Conservation (phyloP, 2,888 invertebrate genomes). For the Sinohyriopsis cumingii region DNA sequence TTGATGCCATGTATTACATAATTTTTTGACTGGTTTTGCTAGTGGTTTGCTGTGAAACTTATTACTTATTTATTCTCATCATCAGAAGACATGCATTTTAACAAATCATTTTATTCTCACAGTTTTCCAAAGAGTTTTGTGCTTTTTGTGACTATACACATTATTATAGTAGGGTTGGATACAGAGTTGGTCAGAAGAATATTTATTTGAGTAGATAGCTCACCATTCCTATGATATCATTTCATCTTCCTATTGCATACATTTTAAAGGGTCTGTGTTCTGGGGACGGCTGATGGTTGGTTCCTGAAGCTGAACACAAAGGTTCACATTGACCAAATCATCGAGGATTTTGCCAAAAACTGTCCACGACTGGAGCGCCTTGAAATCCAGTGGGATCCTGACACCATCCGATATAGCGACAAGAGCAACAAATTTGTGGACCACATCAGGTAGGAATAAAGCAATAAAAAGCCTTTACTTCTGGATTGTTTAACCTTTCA, state of each 20-base stretch:
- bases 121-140: too few species aligned
- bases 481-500: background rate
- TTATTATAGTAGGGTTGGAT: too few species aligned
- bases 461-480: background rate
- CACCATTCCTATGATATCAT: background rate
- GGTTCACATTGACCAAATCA: conserved; percentile 91
- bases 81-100: too few species aligned
- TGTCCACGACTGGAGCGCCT: conserved; percentile 91
- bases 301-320: conserved; percentile 91
- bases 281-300: conserved; percentile 97
- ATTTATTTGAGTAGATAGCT: background rate
- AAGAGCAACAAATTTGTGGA: conserved; percentile 99
- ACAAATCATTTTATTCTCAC: too few species aligned
- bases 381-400: conserved; percentile 98
- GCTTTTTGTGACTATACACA: too few species aligned
- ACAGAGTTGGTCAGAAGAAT: too few species aligned
- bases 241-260: background rate
- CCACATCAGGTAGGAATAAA: conserved; percentile 80
- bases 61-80: too few species aligned
- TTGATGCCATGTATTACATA: too few species aligned
- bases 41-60: too few species aligned
- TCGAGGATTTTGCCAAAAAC: conserved; percentile 96
- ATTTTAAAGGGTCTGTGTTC: conserved; percentile 87
- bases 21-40: too few species aligned
- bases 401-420: conserved; percentile 97